These are phyloP conservation scores for Achatina immaculata DNA, from an alignment of 1,140 invertebrate genomes.

Conservation along the genomic window DNA sequence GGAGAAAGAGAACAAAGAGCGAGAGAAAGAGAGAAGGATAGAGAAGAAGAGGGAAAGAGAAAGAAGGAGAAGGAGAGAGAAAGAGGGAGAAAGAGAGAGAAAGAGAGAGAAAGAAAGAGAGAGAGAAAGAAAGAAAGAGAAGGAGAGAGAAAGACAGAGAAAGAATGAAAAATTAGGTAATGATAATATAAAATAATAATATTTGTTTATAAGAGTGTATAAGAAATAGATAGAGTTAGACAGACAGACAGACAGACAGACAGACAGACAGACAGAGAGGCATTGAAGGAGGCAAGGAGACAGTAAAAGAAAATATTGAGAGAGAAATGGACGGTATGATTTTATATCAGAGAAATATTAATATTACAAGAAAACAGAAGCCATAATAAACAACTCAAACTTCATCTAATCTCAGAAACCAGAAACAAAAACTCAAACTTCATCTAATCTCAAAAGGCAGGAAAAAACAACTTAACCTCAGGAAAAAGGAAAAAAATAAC, in stretches of 20 bases:
- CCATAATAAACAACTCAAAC: too few species aligned
- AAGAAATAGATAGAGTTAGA: neutral
- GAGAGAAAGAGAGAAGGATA: conserved; percentile 11
- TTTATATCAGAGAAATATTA: too few species aligned
- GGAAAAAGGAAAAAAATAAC: too few species aligned
- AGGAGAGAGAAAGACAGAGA: neutral
- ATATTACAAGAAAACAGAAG: too few species aligned
- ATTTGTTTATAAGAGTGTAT: too few species aligned
- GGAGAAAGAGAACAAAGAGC: neutral
- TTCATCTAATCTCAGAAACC: too few species aligned
- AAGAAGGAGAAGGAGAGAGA: neutral
- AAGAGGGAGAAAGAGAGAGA: neutral
- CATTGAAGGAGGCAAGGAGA: neutral
- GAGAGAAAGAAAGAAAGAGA: conserved; percentile 18
- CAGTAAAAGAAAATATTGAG: neutral
- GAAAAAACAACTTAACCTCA: too few species aligned
- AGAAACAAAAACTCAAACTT: too few species aligned
- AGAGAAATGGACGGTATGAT: too few species aligned
- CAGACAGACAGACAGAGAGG: neutral
- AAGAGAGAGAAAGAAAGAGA: conserved; percentile 3
- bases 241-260: neutral
- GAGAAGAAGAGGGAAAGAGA: neutral
- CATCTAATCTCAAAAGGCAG: too few species aligned
- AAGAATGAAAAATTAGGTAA: neutral
- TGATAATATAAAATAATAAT: neutral